A percentile compares a stretch with the other conserved stretches of the same genome.
phyloP scores from a whole-genome alignment of 2,888 invertebrate genomes.

The Meteorus colon region DNA sequence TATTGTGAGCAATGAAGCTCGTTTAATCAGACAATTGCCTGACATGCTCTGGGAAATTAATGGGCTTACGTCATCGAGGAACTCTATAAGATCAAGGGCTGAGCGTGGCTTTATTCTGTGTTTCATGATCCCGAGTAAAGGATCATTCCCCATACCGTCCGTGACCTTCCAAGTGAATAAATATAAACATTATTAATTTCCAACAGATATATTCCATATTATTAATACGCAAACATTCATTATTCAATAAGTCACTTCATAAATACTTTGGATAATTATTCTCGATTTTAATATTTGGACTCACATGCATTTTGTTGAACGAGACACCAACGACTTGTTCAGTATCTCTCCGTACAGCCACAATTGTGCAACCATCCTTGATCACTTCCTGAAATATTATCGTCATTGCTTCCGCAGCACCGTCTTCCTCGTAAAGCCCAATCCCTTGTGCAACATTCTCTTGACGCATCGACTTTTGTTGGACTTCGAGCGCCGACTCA shows the following conservation, averaged over 20 bases:
- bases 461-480: slow-evolving; percentile 58
- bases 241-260: not conserved
- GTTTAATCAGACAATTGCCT: not conserved
- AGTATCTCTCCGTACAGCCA: slow-evolving; percentile 76
- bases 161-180: slow-evolving; percentile 39
- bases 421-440: slow-evolving; percentile 61
- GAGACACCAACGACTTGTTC: slow-evolving; percentile 77
- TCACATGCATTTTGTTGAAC: slow-evolving; percentile 83
- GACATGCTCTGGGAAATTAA: slow-evolving; percentile 11
- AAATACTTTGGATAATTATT: slow-evolving; percentile 12
- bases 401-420: slow-evolving; percentile 61
- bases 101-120: slow-evolving; percentile 58
- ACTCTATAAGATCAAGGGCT: slow-evolving; percentile 59
- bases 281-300: slow-evolving; percentile 10
- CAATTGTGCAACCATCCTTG: slow-evolving; percentile 79
- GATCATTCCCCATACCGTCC: slow-evolving; percentile 47
- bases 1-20: slow-evolving; percentile 11
- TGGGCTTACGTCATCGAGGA: slow-evolving; percentile 61
- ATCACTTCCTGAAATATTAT: slow-evolving; percentile 58
- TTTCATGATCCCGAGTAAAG: slow-evolving; percentile 55
- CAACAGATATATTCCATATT: not conserved
- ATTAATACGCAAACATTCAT: slow-evolving; percentile 1
- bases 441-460: slow-evolving; percentile 63
- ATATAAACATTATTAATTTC: not conserved
- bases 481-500: slow-evolving; percentile 57